Evolutionary conservation across 2,113 vertebrate species (phyloP).

Genomic region (Macquaria australasica): DNA sequence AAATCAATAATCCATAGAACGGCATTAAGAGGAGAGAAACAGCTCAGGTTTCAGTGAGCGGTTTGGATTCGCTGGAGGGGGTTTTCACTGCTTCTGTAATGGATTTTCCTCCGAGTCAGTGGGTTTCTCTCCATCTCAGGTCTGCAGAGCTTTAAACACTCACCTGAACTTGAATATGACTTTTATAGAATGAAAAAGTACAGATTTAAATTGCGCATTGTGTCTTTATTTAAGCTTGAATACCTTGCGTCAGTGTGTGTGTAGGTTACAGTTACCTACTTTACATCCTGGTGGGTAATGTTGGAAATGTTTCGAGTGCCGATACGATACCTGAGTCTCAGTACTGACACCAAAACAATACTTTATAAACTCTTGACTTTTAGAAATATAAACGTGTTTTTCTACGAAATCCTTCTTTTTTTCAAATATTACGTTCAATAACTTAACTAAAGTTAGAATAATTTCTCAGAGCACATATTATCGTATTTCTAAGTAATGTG

Average conservation of each 20-base stretch:
- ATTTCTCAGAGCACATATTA: background rate
- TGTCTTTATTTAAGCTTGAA: background rate
- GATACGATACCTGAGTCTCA: too few relatives aligned
- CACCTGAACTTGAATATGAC: slow-evolving; percentile 90
- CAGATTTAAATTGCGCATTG: background rate
- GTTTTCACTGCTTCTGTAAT: slow-evolving; percentile 82
- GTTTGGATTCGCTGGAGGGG: slow-evolving; percentile 71
- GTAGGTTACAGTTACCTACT: too few relatives aligned
- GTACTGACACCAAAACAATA: too few relatives aligned
- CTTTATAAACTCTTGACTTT: too few relatives aligned
- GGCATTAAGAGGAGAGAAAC: slow-evolving; percentile 82
- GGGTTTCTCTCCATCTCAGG: slow-evolving; percentile 82
- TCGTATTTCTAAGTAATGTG: background rate
- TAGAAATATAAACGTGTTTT: too few relatives aligned
- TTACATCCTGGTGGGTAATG: too few relatives aligned
- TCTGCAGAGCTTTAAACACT: slow-evolving; percentile 75
- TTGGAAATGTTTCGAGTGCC: too few relatives aligned
- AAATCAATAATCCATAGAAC: slow-evolving; percentile 98
- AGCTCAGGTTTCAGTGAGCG: slow-evolving; percentile 83
- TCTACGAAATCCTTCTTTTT: too few relatives aligned
- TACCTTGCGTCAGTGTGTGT: too few relatives aligned
- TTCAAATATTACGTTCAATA: too few relatives aligned
- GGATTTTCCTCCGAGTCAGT: slow-evolving; percentile 88
- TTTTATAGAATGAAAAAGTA: background rate
- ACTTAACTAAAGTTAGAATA: too few relatives aligned